A percentile compares a stretch with the other conserved stretches of the same genome.
These are phyloP conservation scores for Chlamydotis undulata DNA, from an alignment of 2,113 vertebrate species.

Conservation along the genomic window DNA sequence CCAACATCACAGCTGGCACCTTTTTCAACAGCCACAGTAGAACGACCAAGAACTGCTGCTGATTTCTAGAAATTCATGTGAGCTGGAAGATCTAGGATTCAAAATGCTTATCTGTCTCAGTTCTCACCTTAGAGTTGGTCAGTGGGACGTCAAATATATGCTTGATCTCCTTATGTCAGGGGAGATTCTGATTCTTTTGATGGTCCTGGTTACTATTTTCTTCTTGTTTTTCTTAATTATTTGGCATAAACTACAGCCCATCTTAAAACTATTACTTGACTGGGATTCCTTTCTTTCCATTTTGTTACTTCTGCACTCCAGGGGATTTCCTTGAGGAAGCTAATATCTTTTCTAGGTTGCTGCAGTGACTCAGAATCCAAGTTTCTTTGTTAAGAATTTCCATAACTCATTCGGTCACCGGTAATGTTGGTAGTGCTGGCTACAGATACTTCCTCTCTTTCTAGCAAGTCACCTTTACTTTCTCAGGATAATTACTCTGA, in stretches of 20 bases:
- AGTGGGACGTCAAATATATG: not conserved
- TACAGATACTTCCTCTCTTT: constrained; percentile 11
- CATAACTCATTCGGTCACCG: not conserved
- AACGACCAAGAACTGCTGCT: not conserved
- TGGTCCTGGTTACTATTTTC: constrained; percentile 33
- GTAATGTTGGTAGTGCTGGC: not conserved
- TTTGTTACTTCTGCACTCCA: constrained; percentile 36
- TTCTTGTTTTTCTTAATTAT: constrained; percentile 38
- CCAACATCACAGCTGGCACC: not conserved
- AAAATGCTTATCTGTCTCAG: not conserved
- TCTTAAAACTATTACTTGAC: constrained; percentile 58
- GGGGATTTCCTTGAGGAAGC: constrained; percentile 56
- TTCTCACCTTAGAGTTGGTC: not conserved
- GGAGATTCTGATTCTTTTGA: not conserved
- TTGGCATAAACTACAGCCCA: constrained; percentile 24
- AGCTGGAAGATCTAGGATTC: not conserved
- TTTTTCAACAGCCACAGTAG: not conserved
- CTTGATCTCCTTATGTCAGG: not conserved
- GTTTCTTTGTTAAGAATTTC: constrained; percentile 54
- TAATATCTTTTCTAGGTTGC: constrained; percentile 42
- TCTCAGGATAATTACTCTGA: not conserved
- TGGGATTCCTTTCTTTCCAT: constrained; percentile 50
- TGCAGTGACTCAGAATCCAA: constrained; percentile 8
- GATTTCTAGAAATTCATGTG: not conserved
- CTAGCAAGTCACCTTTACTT: not conserved